A percentile compares a stretch with the other conserved stretches of the same genome.
Conservation (phyloP, 2,888 invertebrate species). For the Eupithecia subumbrata region DNA sequence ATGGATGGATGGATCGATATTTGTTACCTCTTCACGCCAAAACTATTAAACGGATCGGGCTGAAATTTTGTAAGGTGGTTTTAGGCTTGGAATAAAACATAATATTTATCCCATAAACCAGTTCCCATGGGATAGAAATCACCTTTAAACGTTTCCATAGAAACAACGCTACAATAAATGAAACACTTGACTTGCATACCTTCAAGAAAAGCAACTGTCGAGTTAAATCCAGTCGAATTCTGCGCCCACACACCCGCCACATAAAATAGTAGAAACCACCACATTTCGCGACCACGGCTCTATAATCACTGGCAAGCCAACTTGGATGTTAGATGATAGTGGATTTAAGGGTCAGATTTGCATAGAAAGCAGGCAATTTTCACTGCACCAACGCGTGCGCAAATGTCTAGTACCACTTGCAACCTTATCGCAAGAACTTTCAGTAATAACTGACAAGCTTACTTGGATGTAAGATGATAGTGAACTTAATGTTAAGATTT, state of each 20-base stretch:
- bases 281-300: slow-evolving; percentile 34
- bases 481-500: background rate
- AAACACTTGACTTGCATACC: slow-evolving; percentile 16
- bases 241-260: slow-evolving; percentile 32
- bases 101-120: no score
- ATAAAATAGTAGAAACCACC: slow-evolving; percentile 46
- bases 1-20: no score
- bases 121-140: no score
- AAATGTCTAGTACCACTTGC: background rate
- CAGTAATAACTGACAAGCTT: background rate
- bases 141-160: no score
- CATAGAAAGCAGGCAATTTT: slow-evolving; percentile 13
- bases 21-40: no score
- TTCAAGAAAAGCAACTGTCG: slow-evolving; percentile 31
- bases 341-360: slow-evolving; percentile 10
- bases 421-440: background rate
- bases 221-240: slow-evolving; percentile 33
- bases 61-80: no score
- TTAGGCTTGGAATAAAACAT: no score
- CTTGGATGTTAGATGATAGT: slow-evolving; percentile 11
- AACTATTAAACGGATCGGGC: no score
- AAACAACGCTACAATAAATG: no score
- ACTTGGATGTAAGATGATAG: background rate
- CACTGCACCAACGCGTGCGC: background rate
- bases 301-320: slow-evolving; percentile 13